Evolutionary conservation across 2,888 invertebrate species (phyloP).

Genomic region (Acronicta leporina): DNA sequence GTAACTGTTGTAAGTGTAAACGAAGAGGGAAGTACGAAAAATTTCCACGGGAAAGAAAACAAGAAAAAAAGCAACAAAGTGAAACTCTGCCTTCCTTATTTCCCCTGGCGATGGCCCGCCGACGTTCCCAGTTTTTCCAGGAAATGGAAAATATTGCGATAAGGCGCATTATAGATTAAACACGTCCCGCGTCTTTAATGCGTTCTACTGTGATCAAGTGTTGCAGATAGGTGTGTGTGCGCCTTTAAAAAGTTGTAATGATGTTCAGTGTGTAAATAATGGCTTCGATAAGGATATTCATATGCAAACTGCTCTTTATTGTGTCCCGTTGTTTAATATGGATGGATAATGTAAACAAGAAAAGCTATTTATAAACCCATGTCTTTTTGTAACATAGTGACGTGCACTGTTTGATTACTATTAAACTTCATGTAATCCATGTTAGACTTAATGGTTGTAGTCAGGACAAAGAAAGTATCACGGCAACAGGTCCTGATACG

Average conservation of each 20-base stretch:
- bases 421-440: not conserved
- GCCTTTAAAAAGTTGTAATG: conserved; percentile 76
- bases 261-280: conserved; percentile 72
- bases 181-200: conserved; percentile 82
- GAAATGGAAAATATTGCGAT: conserved; percentile 90
- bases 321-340: conserved; percentile 37
- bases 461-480: not conserved
- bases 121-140: conserved; percentile 80
- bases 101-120: conserved; percentile 86
- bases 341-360: conserved; percentile 33
- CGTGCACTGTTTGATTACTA: no score
- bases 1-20: conserved; percentile 88
- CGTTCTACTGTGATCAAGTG: conserved; percentile 78
- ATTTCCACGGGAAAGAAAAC: conserved; percentile 71
- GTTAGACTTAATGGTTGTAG: not conserved
- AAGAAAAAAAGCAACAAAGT: conserved; percentile 84
- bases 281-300: conserved; percentile 69
- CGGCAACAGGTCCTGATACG: not conserved
- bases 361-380: conserved; percentile 24
- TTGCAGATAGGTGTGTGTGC: conserved; percentile 70
- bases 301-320: conserved; percentile 71
- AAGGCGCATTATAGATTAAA: conserved; percentile 89
- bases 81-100: conserved; percentile 88
- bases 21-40: conserved; percentile 85
- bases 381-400: not conserved